These are phyloP conservation scores for Xiphophorus couchianus DNA, from an alignment of 2,113 vertebrate species.

Conservation along the genomic window DNA sequence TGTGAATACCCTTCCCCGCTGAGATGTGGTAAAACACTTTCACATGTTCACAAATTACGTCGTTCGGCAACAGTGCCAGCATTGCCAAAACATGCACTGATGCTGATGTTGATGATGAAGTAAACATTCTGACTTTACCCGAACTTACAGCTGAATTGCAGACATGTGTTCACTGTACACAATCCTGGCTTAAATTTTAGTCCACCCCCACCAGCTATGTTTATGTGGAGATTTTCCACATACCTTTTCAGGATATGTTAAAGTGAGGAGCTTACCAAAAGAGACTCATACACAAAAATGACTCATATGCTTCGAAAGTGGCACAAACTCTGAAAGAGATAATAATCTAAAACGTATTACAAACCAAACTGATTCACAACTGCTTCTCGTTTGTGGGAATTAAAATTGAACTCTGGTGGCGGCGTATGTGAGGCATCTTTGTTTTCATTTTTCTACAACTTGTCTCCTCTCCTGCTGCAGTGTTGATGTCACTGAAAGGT, in stretches of 20 bases:
- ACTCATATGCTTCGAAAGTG: constrained; percentile 30
- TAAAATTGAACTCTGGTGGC: constrained; percentile 23
- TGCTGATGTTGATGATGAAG: constrained; percentile 67
- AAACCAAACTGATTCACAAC: constrained; percentile 38
- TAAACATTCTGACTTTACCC: constrained; percentile 76
- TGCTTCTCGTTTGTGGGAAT: constrained; percentile 51
- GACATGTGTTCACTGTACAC: constrained; percentile 70
- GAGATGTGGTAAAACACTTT: constrained; percentile 62
- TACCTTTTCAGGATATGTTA: constrained; percentile 58
- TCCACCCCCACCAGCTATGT: constrained; percentile 39
- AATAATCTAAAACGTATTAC: constrained; percentile 48
- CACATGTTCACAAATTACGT: constrained; percentile 63
- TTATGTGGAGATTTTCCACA: constrained; percentile 63
- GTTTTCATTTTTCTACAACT: constrained; percentile 37
- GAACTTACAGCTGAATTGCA: constrained; percentile 67
- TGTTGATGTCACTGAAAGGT: constrained; percentile 52
- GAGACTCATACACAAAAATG: constrained; percentile 40
- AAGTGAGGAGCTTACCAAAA: constrained; percentile 50
- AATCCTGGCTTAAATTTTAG: constrained; percentile 42
- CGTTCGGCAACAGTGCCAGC: constrained; percentile 44
- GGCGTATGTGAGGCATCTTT: constrained; percentile 21
- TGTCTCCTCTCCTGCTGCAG: neutral
- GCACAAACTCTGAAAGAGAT: constrained; percentile 43
- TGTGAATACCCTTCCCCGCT: constrained; percentile 30
- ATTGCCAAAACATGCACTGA: constrained; percentile 61